Percentiles rank a stretch among this genome's conserved stretches.
Evolutionary conservation across 2,113 vertebrate species (phyloP).

Genomic region (Probosciger aterrimus): DNA sequence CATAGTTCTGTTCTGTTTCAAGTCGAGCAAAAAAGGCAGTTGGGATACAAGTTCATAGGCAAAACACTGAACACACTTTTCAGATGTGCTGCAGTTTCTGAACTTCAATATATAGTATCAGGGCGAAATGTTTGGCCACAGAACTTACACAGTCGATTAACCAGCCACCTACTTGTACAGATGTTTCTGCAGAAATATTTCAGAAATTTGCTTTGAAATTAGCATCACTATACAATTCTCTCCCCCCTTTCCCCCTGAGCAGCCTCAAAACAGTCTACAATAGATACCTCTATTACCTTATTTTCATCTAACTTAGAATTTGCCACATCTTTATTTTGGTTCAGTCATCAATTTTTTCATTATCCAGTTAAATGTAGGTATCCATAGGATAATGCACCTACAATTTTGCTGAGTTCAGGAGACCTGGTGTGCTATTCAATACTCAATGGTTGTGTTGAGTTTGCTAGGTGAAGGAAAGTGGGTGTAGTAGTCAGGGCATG

Average conservation of each 20-base stretch:
- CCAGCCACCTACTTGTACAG: neutral
- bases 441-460: neutral
- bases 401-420: neutral
- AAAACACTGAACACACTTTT: neutral
- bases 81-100: neutral
- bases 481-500: neutral
- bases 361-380: neutral
- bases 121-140: neutral
- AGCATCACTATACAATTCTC: neutral
- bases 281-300: neutral
- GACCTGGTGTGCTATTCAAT: neutral
- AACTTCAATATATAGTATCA: neutral
- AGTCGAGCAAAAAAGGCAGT: neutral
- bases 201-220: neutral
- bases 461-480: neutral
- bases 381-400: neutral
- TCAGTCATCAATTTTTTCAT: neutral
- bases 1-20: neutral
- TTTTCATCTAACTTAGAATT: conserved; percentile 21
- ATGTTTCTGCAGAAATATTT: neutral
- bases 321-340: neutral
- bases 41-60: neutral
- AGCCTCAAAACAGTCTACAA: neutral
- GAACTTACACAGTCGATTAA: neutral
- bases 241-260: neutral